phyloP scores from a whole-genome alignment of 2,888 invertebrate species.

The Drosophila phalerata region DNA sequence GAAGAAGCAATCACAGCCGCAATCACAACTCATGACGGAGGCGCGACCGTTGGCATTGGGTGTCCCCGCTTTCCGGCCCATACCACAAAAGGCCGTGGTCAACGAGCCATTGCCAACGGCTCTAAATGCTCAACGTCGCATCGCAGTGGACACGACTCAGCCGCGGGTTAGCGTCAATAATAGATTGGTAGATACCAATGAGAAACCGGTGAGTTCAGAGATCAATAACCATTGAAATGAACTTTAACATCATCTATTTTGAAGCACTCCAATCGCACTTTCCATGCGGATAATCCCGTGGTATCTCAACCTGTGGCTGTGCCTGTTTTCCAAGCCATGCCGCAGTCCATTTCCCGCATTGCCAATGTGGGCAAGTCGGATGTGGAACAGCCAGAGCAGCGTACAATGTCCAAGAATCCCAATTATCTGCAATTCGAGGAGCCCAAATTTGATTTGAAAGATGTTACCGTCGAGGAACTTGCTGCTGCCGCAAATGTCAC shows the following conservation, averaged over 20 bases:
- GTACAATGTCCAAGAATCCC: constrained; percentile 64
- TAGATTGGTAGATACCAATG: constrained; percentile 69
- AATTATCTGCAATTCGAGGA: constrained; percentile 83
- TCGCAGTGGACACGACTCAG: constrained; percentile 78
- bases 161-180: constrained; percentile 81
- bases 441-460: constrained; percentile 82
- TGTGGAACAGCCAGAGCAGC: constrained; percentile 51
- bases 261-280: constrained; percentile 80
- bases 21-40: constrained; percentile 85
- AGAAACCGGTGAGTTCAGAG: constrained; percentile 62
- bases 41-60: constrained; percentile 87
- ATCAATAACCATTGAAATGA: no score
- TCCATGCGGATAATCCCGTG: constrained; percentile 80
- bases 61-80: constrained; percentile 92
- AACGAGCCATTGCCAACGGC: constrained; percentile 32
- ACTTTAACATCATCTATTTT: not conserved
- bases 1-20: constrained; percentile 46
- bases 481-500: constrained; percentile 92
- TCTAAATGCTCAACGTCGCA: constrained; percentile 72
- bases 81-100: constrained; percentile 87
- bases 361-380: constrained; percentile 62
- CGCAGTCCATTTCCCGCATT: constrained; percentile 86
- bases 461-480: constrained; percentile 86
- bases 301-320: constrained; percentile 82
- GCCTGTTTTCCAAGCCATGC: constrained; percentile 87